Conservation (phyloP, 2,113 vertebrate species). For the Alexandromys fortis region DNA sequence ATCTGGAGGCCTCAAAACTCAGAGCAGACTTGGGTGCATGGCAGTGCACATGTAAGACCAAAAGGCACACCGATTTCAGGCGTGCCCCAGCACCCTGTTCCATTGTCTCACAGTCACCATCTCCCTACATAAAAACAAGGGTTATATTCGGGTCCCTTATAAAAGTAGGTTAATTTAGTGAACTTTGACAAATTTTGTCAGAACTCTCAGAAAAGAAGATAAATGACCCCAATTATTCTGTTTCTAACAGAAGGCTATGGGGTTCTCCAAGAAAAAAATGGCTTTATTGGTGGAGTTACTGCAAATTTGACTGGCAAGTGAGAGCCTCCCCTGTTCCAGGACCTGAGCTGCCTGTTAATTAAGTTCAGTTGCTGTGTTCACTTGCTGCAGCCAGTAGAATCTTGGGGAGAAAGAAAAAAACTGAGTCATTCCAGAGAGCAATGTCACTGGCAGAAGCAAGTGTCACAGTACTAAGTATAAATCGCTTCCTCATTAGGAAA, state of each 20-base stretch:
- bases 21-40: neutral
- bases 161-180: neutral
- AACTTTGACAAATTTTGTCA: neutral
- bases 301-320: conserved; percentile 4
- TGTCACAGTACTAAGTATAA: conserved; percentile 58
- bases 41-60: neutral
- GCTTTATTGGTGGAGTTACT: neutral
- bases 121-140: neutral
- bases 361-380: neutral
- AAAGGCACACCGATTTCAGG: neutral
- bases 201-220: neutral
- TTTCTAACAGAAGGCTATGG: neutral
- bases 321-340: neutral
- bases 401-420: neutral
- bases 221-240: neutral
- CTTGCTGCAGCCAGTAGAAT: conserved; percentile 18
- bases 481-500: conserved; percentile 66
- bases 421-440: neutral
- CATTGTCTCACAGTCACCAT: neutral
- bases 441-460: neutral
- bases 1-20: rapidly evolving
- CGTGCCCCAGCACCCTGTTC: rapidly evolving
- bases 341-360: conserved; percentile 39
- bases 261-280: neutral
- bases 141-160: neutral